Base-by-base conservation (phyloP, 2,113 vertebrate genomes). In the Bettongia penicillata region DNA sequence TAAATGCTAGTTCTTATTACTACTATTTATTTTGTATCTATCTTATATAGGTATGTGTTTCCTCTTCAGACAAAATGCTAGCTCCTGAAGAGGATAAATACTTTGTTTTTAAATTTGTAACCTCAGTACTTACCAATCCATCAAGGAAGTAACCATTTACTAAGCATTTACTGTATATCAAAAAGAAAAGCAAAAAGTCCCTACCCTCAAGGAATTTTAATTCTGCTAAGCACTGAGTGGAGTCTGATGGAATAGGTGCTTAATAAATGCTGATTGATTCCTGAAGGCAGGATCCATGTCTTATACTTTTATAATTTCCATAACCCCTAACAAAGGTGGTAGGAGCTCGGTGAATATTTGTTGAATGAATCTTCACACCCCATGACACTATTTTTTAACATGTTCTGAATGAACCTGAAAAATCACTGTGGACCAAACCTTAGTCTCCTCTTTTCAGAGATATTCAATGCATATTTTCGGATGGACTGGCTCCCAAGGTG, bases 391-490 rank as follows among this genome's bases (percentile, higher is more conserved):
- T 3, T 6, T 11, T 0, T 11, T 26, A 0, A 12, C 8, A 50
- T 5, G 50, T 8, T 91, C 10, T 52, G 25, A 1, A 52, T 53
- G 51, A 77, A 3, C 0, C 0, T 47, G 22, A n/a, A 26, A 6
- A 26, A 23, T 6, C 19, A 92, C 0, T 11, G 7, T 0, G 0
- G 24, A 22, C 61, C 93, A 92, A 96, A 99, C 99, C 98, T 99
- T 25, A 99, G 10, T 22, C 10, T 97, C 93, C 99, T 99, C 98
- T 99, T 99, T 93, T 99, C 98, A 0, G 98, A 98, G 95, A 99
- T 99, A 52, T 97, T 98, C 10, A 95, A 8, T 0, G 99, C 94
- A 0, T 97, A 92, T 7, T 99, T 99, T 25, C 99, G 97, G 91
- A 99, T 98, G 0, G 98, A 98, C 3, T 93, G 97, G 8, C 9